Evolutionary conservation across 2,797 vertebrate species (phyloP).

Genomic region (Chromis chromis): DNA sequence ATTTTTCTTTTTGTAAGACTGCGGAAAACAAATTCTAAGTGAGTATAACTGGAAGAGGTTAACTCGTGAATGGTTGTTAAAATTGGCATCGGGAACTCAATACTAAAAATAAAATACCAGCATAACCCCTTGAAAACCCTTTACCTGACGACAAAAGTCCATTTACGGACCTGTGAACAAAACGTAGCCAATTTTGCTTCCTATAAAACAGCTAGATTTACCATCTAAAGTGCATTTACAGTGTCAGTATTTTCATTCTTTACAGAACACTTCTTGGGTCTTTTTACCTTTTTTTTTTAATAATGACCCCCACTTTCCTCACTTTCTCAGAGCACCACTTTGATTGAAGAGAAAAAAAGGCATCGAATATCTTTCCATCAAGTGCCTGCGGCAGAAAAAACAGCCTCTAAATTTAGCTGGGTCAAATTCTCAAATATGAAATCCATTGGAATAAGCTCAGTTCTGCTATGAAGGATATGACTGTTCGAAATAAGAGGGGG

Average conservation of each 20-base stretch:
- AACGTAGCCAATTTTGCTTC: conserved; percentile 75
- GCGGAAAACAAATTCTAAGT: conserved; percentile 72
- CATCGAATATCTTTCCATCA: conserved; percentile 58
- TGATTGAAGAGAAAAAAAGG: conserved; percentile 76
- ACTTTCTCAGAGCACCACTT: conserved; percentile 72
- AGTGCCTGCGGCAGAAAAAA: conserved; percentile 61
- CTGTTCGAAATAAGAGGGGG: conserved; percentile 31
- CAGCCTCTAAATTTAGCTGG: conserved; percentile 28
- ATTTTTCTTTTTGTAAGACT: conserved; percentile 73
- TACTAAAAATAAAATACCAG: conserved; percentile 71
- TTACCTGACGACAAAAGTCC: conserved; percentile 75
- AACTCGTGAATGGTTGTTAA: conserved; percentile 86
- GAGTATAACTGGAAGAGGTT: conserved; percentile 69
- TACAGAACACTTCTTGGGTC: conserved; percentile 73
- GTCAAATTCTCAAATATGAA: conserved; percentile 43
- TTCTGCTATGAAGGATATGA: conserved; percentile 38
- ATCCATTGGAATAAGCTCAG: conserved; percentile 32
- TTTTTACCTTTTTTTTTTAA: conserved; percentile 14
- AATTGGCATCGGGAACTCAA: conserved; percentile 83
- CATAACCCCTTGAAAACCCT: conserved; percentile 71
- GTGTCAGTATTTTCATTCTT: conserved; percentile 84
- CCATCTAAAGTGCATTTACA: conserved; percentile 90
- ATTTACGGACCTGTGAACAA: conserved; percentile 60
- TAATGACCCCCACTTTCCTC: conserved; percentile 33
- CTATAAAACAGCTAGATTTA: conserved; percentile 76